Conservation (phyloP, 2,113 vertebrate genomes). For the Sialia sialis region DNA sequence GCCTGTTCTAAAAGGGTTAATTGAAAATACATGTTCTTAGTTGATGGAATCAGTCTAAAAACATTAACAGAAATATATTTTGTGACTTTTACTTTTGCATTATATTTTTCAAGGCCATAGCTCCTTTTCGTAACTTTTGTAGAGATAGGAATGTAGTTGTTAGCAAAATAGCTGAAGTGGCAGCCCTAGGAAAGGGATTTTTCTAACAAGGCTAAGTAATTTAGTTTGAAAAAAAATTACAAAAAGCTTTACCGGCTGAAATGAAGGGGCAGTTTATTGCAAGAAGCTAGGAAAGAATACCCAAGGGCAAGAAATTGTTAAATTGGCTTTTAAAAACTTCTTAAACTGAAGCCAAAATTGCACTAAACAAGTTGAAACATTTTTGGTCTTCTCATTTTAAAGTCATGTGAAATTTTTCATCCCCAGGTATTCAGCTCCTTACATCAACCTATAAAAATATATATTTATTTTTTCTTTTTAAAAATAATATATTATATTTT, state of each 20-base stretch:
- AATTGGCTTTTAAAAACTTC: not conserved
- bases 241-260: not conserved
- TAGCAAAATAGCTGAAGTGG: not conserved
- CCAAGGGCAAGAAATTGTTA: not conserved
- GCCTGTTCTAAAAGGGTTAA: not conserved
- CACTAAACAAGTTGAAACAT: not conserved
- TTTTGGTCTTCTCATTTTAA: not conserved
- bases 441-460: not conserved
- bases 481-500: not conserved
- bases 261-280: slow-evolving; percentile 12
- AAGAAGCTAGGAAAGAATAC: not conserved
- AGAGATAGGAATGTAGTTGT: not conserved
- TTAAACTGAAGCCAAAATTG: not conserved
- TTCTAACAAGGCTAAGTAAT: not conserved
- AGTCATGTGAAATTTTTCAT: not conserved
- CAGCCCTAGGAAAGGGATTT: not conserved
- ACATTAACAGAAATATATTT: not conserved
- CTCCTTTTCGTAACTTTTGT: not conserved
- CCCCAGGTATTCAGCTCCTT: not conserved
- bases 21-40: not conserved
- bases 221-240: not conserved
- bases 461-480: not conserved
- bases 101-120: not conserved
- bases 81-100: not conserved
- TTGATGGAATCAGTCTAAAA: not conserved